Conservation (phyloP, 2,888 invertebrate genomes). For the Alviniconcha strummeri region DNA sequence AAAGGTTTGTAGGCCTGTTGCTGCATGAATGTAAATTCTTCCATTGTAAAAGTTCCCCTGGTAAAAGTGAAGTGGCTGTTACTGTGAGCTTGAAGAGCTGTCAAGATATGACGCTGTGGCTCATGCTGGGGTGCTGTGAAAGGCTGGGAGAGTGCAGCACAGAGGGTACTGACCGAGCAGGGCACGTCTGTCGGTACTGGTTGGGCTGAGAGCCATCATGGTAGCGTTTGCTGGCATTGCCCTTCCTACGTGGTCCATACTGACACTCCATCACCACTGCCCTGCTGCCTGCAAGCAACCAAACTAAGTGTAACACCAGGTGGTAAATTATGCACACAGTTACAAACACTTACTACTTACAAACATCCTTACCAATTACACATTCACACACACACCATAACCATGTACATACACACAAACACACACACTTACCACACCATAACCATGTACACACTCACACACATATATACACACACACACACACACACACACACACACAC, state of each 20-base stretch:
- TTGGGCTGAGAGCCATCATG: conserved; percentile 17
- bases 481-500: not conserved
- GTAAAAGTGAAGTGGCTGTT: no score
- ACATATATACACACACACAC: not conserved
- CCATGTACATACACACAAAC: not conserved
- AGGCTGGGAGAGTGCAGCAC: no score
- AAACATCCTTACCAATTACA: not conserved
- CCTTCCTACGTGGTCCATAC: conserved; percentile 72
- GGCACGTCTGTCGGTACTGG: conserved; percentile 65
- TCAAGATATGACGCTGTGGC: no score
- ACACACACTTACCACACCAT: not conserved
- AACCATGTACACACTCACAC: no score
- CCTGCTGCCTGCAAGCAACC: conserved; percentile 64
- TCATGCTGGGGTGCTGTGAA: no score
- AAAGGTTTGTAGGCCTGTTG: no score
- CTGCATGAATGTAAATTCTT: no score
- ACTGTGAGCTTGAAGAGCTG: no score
- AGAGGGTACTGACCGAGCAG: conserved; percentile 64
- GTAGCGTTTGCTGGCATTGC: conserved; percentile 54
- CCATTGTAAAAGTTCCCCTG: no score
- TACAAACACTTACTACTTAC: not conserved
- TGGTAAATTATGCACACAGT: not conserved
- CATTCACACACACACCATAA: not conserved
- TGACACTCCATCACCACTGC: conserved; percentile 74
- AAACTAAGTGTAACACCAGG: not conserved